Percentiles rank a stretch among this genome's conserved stretches.
These are phyloP conservation scores for Gyps fulvus DNA, from an alignment of 2,113 vertebrate species.

Conservation along the genomic window DNA sequence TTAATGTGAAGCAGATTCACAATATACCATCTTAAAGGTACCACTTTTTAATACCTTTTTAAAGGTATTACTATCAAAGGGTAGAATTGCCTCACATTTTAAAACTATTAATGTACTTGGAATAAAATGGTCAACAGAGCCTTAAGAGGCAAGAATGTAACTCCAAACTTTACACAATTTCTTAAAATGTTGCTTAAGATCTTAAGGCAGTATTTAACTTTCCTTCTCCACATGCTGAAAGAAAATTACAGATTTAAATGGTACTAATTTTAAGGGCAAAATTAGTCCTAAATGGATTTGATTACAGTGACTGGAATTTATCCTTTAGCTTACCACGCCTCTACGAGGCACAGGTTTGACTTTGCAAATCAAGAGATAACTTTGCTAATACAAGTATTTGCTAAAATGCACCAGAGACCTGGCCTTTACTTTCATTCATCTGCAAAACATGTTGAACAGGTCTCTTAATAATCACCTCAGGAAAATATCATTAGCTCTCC, in stretches of 20 bases:
- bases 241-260: neutral
- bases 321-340: neutral
- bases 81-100: neutral
- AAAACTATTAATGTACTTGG: neutral
- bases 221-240: neutral
- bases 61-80: neutral
- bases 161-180: neutral
- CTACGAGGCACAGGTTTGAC: neutral
- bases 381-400: neutral
- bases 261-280: neutral
- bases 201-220: neutral
- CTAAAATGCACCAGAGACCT: neutral
- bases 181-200: neutral
- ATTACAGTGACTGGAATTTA: neutral
- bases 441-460: neutral
- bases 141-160: neutral
- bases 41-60: neutral
- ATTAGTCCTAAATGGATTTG: neutral
- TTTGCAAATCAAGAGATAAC: neutral
- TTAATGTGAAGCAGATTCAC: neutral
- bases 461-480: neutral
- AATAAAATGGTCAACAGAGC: neutral
- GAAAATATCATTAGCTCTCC: neutral
- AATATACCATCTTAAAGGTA: neutral
- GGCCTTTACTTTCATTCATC: neutral